These are phyloP conservation scores for Syngnathus acus DNA, from an alignment of 2,797 vertebrate genomes.

Conservation along the genomic window DNA sequence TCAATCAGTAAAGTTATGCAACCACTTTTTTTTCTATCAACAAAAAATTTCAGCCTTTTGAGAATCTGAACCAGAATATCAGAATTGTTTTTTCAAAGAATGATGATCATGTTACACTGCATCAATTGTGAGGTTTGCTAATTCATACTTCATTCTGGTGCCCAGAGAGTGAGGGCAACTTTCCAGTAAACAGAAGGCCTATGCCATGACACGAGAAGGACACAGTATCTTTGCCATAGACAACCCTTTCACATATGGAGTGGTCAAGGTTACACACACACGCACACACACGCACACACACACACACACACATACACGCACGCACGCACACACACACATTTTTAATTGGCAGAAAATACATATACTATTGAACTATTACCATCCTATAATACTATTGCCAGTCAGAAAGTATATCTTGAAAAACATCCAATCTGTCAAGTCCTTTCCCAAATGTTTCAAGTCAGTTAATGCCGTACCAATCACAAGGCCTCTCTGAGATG, in stretches of 20 bases:
- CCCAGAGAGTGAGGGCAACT: constrained; percentile 39
- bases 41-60: not conserved
- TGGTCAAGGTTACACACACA: constrained; percentile 47
- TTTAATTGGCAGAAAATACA: not conserved
- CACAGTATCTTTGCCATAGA: constrained; percentile 36
- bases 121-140: constrained; percentile 37
- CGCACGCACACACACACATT: too few relatives aligned
- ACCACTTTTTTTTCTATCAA: too few relatives aligned
- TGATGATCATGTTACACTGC: constrained; percentile 13
- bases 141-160: constrained; percentile 9
- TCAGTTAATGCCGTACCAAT: constrained; percentile 23
- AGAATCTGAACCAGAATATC: not conserved
- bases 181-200: constrained; percentile 53
- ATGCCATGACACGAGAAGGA: constrained; percentile 61
- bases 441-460: not conserved
- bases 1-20: too few relatives aligned
- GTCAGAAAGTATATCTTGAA: not conserved
- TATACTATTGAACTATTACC: not conserved
- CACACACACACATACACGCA: not conserved
- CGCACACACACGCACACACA: too few relatives aligned
- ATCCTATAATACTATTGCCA: not conserved
- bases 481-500: constrained; percentile 40
- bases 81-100: not conserved
- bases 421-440: too few relatives aligned
- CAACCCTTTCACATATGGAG: constrained; percentile 43